Percentiles rank a stretch among this genome's conserved stretches.
These are phyloP conservation scores for Corythoichthys haematopterus DNA, from an alignment of 2,113 vertebrate species.

Conservation along the genomic window DNA sequence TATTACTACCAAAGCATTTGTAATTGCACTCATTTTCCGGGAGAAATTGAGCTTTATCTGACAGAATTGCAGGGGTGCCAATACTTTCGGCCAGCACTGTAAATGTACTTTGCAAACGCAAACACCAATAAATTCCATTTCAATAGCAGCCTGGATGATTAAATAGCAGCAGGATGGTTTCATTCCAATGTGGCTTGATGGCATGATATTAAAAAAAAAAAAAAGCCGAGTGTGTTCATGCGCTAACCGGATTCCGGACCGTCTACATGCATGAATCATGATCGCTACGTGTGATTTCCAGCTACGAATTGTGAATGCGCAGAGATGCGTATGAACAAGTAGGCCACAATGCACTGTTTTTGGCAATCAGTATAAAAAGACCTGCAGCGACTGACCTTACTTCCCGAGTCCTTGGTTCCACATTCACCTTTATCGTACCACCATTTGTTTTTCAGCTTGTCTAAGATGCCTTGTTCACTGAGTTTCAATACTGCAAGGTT, in stretches of 20 bases:
- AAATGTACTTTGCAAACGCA: slow-evolving; percentile 50
- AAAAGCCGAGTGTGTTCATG: slow-evolving; percentile 49
- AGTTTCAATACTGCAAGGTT: slow-evolving; percentile 99
- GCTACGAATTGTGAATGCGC: slow-evolving; percentile 11
- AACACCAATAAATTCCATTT: slow-evolving; percentile 60
- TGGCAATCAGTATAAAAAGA: slow-evolving; percentile 90
- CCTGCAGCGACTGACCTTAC: slow-evolving; percentile 99
- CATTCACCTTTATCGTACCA: slow-evolving; percentile 99
- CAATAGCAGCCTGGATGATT: slow-evolving; percentile 55
- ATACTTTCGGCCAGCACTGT: not conserved
- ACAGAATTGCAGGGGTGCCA: no score
- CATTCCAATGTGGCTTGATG: slow-evolving; percentile 64
- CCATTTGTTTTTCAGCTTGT: slow-evolving; percentile 99
- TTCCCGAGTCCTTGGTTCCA: slow-evolving; percentile 99
- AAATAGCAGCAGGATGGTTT: slow-evolving; percentile 83
- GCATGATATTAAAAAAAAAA: slow-evolving; percentile 41
- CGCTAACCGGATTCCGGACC: slow-evolving; percentile 18
- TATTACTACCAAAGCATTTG: no score
- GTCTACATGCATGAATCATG: slow-evolving; percentile 13
- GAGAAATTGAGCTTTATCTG: no score
- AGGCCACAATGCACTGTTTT: slow-evolving; percentile 82
- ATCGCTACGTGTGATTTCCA: no score
- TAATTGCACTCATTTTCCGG: no score
- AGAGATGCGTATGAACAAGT: slow-evolving; percentile 77
- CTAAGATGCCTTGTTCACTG: slow-evolving; percentile 99